Base-by-base conservation (phyloP, 2,113 vertebrate genomes). In the Bos taurus region DNA sequence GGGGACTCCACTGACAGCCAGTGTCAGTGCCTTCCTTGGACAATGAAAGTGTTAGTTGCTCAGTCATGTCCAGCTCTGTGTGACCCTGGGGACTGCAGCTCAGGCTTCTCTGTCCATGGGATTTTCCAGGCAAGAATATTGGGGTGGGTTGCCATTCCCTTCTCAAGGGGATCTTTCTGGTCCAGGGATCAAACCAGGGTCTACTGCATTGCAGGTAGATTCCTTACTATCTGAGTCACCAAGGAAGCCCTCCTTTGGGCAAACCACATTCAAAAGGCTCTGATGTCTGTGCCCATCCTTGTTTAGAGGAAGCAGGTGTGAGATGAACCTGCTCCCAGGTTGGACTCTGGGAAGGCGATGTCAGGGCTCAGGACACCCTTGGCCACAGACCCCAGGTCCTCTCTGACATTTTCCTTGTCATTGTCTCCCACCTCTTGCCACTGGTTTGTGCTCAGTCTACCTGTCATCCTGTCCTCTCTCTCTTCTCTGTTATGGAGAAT, bases 361-460 rank as follows among this genome's bases (percentile, higher is more conserved):
- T 28, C 0, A 5, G 48, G 5, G 4, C 52, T 36, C 33, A 2
- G 71, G 8, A n/a, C 4, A 2, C 2, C 0, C 71, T 13, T 3
- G 3, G 36, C 11, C 9, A 8, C 17, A 7, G 6, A 26, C 9
- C 21, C 21, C 1, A 1, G 15, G 12, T 28, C 2, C 14, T 54
- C 11, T 17, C 74, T 7, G 13, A 10, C 0, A 2, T 8, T 33
- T 40, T 5, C 33, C 14, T n/a, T 23, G 10, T 15, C 6, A 0
- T 23, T 23, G 7, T 6, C 56, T 19, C 14, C 33, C 26, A 36
- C 6, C 30, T 54, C n/a, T 57, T n/a, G 7, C 46, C 9, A 9
- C 26, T 5, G n/a, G 15, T 11, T 3, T 21, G 23, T 48, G 15
- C 43, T 28, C 40, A 2, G 2, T 3, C 5, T 23, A 8, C 54